Conservation (phyloP, 2,113 vertebrate genomes). For the Gopherus flavomarginatus region DNA sequence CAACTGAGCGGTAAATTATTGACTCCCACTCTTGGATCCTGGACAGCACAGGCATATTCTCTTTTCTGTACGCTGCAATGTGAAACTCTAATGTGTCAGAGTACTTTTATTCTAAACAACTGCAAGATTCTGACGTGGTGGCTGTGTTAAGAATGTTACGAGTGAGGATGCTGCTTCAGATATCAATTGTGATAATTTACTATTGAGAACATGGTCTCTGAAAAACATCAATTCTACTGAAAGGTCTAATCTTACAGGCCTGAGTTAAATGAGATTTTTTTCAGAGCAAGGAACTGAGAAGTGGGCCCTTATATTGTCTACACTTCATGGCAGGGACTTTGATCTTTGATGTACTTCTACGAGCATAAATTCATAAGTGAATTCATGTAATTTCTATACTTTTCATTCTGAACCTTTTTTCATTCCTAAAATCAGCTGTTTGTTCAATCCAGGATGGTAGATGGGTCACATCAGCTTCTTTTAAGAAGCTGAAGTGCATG, state of each 20-base stretch:
- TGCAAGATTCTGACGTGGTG: neutral
- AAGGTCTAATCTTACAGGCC: neutral
- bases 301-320: neutral
- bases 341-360: neutral
- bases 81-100: neutral
- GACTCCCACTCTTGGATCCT: neutral
- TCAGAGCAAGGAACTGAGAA: neutral
- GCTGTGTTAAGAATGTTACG: neutral
- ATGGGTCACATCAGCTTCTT: neutral
- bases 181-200: neutral
- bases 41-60: neutral
- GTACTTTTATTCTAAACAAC: neutral
- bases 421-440: conserved; percentile 20
- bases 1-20: neutral
- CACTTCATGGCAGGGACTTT: rapidly evolving
- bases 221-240: neutral
- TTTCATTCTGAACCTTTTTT: neutral
- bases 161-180: neutral
- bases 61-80: neutral
- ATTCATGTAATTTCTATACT: neutral
- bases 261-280: neutral
- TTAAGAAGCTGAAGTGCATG: neutral
- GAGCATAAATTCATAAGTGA: neutral
- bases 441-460: neutral
- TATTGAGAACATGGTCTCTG: neutral